Evolutionary conservation across 2,113 vertebrate genomes (phyloP).

Genomic region (Phoenicopterus ruber): DNA sequence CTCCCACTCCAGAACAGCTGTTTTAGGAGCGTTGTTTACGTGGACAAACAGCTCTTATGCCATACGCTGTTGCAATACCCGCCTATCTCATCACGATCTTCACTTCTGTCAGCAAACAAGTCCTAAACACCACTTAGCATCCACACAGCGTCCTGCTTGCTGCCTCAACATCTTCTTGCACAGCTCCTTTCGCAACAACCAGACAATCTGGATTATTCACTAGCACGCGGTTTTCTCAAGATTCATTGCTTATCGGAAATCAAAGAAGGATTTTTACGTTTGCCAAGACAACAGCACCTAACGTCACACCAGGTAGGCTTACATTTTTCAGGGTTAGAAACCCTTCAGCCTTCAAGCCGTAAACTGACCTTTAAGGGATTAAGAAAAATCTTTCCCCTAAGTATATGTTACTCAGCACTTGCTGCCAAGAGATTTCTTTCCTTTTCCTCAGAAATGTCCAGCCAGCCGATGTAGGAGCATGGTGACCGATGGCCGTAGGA

Average conservation of each 20-base stretch:
- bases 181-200: not conserved
- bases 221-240: not conserved
- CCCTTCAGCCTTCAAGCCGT: not conserved
- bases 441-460: not conserved
- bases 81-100: not conserved
- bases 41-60: not conserved
- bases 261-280: not conserved
- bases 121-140: not conserved
- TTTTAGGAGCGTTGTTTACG: not conserved
- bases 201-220: not conserved
- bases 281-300: not conserved
- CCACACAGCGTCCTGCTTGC: not conserved
- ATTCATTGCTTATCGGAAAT: not conserved
- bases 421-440: not conserved
- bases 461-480: not conserved
- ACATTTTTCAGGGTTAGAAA: not conserved
- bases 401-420: not conserved
- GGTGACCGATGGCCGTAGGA: not conserved
- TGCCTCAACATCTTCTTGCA: not conserved
- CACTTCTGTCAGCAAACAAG: constrained; percentile 33
- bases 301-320: not conserved
- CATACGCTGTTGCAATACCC: not conserved
- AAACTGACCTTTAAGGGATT: not conserved
- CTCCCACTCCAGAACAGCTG: not conserved
- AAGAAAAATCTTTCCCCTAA: not conserved